Base-by-base conservation (phyloP, 2,113 vertebrate genomes). In the Eulacestoma nigropectus region DNA sequence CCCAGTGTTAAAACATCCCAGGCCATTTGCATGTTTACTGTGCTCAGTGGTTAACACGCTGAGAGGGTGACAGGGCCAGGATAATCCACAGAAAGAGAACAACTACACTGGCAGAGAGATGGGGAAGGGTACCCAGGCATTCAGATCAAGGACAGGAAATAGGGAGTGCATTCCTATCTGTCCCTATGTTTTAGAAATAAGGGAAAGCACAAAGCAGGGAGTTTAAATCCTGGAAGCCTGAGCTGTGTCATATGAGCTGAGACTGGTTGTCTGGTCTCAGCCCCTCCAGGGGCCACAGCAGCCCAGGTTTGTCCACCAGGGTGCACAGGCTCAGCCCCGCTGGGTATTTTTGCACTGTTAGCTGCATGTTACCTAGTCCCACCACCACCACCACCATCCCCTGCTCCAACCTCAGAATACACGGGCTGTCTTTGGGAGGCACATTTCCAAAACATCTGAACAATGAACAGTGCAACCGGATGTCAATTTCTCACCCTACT, bases 381-480 rank as follows among this genome's bases (percentile, higher is more conserved):
- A n/a, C n/a, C n/a, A n/a, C 57, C 42, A 91, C 27, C 33, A 42
- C 37, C 42, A 52, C 44, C 69, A 41, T 8, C 3, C 47, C 64
- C 69, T 78, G 47, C 60, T 67, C 57, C 18, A 18, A 0, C 4
- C 46, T n/a, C 44, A 26, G 63, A 57, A 37, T 8, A 69, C 12
- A 25, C 7, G 37, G 44, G 20, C 56, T 84, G 33, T 29, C 69
- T 72, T 70, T 52, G 35, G 13, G 26, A 90, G 14, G 44, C 26
- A 33, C 5, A 18, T 69, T 86, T 68, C 53, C 56, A 50, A 90
- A 72, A 72, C 7, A 30, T 37, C 53, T 41, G 5, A 72, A 29
- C 12, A 64, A 49, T 0, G 0, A 82, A 69, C 13, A 25, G 41
- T 14, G 59, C 37, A 62, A 76, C 15, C 8, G 2, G 44, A 72